Conservation (phyloP, 2,113 vertebrate genomes). For the Xiphophorus hellerii region DNA sequence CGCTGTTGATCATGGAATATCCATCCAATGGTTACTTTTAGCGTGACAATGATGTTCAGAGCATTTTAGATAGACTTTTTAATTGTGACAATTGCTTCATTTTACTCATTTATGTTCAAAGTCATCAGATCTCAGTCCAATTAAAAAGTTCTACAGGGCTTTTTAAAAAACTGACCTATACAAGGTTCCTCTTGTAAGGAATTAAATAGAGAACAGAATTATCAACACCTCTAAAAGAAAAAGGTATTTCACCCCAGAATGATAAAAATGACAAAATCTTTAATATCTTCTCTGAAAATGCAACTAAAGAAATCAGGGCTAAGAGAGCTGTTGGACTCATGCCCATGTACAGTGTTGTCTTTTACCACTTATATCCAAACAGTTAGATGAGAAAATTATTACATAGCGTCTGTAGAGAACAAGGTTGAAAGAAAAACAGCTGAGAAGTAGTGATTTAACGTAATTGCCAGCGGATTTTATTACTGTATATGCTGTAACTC, state of each 20-base stretch:
- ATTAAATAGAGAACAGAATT: background rate
- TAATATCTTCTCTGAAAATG: background rate
- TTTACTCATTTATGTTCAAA: background rate
- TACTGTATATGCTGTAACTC: conserved; percentile 16
- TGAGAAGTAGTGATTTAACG: conserved; percentile 9
- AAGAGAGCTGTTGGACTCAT: background rate
- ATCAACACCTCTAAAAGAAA: background rate
- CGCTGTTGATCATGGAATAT: background rate
- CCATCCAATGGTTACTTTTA: background rate
- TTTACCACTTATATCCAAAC: background rate
- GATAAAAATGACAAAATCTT: background rate
- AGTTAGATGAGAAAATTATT: conserved; percentile 4
- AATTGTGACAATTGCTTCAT: background rate
- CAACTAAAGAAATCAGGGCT: background rate
- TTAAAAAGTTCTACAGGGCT: background rate
- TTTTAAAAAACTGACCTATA: background rate
- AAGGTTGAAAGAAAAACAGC: conserved; percentile 8
- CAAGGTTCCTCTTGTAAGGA: background rate
- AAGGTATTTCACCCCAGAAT: background rate
- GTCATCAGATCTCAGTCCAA: background rate
- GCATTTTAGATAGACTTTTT: background rate
- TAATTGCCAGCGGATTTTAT: conserved; percentile 43
- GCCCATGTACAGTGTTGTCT: background rate
- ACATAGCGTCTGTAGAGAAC: background rate
- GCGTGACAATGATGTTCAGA: background rate